Evolutionary conservation across 2,113 vertebrate species (phyloP).

Genomic region (Podilymbus podiceps): DNA sequence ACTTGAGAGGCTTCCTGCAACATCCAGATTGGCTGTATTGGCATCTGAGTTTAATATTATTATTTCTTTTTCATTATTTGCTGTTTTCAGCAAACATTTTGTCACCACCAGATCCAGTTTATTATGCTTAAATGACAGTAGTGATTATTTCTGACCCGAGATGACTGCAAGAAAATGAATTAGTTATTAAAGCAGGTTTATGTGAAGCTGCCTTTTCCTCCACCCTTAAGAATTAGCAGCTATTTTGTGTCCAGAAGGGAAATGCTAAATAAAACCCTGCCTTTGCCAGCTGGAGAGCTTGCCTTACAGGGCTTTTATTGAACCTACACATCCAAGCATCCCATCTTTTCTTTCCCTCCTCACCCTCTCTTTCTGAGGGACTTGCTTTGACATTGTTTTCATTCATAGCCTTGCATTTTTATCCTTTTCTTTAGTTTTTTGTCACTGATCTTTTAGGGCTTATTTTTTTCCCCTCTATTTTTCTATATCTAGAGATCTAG

Average conservation of each 20-base stretch:
- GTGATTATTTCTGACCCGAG: not conserved
- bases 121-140: not conserved
- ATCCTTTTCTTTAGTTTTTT: not conserved
- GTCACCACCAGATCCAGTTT: not conserved
- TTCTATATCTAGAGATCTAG: not conserved
- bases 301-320: not conserved
- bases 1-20: not conserved
- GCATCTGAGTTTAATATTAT: not conserved
- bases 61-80: not conserved
- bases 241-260: not conserved
- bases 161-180: not conserved
- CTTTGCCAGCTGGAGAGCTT: not conserved
- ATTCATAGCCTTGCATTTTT: not conserved
- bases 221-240: not conserved
- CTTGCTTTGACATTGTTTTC: not conserved
- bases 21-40: not conserved
- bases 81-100: not conserved
- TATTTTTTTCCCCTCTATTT: not conserved
- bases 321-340: not conserved
- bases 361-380: not conserved
- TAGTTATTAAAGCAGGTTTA: not conserved
- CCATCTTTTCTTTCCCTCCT: not conserved
- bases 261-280: not conserved
- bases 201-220: not conserved
- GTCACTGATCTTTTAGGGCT: not conserved